These are phyloP conservation scores for Drosophila bocki DNA, from an alignment of 1,140 invertebrate genomes.

Conservation along the genomic window DNA sequence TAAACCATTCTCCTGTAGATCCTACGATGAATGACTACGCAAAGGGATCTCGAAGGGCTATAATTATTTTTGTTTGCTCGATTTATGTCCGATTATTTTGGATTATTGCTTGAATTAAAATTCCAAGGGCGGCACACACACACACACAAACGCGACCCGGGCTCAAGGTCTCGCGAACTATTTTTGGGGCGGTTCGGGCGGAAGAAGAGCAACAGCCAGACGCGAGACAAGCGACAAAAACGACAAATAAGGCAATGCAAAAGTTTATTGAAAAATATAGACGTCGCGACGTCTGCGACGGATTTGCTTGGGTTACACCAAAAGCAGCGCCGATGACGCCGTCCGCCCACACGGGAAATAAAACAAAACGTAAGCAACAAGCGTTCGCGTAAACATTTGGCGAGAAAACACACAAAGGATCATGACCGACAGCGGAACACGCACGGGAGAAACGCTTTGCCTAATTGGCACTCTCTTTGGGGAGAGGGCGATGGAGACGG, in stretches of 20 bases:
- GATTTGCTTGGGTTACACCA: constrained; percentile 79
- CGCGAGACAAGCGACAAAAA: constrained; percentile 59
- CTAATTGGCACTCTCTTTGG: constrained; percentile 28
- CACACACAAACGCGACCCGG: background rate
- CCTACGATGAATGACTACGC: constrained; percentile 46
- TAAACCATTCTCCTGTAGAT: constrained; percentile 42
- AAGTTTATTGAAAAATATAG: constrained; percentile 74
- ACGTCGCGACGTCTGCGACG: constrained; percentile 74
- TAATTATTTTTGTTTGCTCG: constrained; percentile 2
- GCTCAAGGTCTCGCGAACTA: constrained; percentile 69
- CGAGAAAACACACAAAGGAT: constrained; percentile 66
- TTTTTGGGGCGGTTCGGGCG: constrained; percentile 67
- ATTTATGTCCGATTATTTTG: constrained; percentile 46
- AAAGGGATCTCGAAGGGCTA: constrained; percentile 12
- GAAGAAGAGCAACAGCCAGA: constrained; percentile 21
- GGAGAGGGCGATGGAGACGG: constrained; percentile 2
- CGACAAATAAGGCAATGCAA: constrained; percentile 82
- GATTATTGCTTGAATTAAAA: constrained; percentile 58
- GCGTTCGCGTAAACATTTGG: constrained; percentile 35
- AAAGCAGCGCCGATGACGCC: constrained; percentile 67
- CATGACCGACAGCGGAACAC: constrained; percentile 62
- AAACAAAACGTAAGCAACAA: constrained; percentile 36
- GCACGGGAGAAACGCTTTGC: constrained; percentile 54
- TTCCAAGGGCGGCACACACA: constrained; percentile 55
- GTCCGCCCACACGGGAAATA: constrained; percentile 64